Conservation (phyloP, 2,888 invertebrate genomes). For the Lysandra coridon region DNA sequence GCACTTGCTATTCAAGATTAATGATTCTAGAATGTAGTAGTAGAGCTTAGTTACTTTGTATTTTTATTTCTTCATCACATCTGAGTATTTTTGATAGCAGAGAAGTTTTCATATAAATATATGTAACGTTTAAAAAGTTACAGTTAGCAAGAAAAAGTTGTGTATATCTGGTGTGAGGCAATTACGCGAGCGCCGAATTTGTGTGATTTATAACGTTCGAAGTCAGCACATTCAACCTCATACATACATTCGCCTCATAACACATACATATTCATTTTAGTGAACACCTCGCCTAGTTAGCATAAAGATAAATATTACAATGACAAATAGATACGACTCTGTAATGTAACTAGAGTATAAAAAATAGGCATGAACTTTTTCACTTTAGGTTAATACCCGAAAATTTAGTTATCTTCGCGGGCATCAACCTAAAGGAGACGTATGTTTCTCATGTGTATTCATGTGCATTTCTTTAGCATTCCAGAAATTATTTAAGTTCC, state of each 20-base stretch:
- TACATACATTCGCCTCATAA: neutral
- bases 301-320: neutral
- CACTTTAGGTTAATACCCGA: too few species aligned
- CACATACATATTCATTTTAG: neutral
- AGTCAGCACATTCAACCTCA: conserved; percentile 16
- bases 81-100: neutral
- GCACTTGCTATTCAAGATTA: too few species aligned
- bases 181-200: conserved; percentile 1
- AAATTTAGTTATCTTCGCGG: too few species aligned
- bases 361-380: too few species aligned
- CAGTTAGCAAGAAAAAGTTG: neutral
- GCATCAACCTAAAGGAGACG: too few species aligned
- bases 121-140: neutral
- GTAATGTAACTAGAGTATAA: too few species aligned
- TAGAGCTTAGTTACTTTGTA: too few species aligned
- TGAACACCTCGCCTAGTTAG: conserved; percentile 14
- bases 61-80: too few species aligned
- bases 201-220: conserved; percentile 11
- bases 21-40: too few species aligned
- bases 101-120: neutral
- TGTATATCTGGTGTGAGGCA: conserved; percentile 7
- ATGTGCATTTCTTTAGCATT: too few species aligned
- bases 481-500: too few species aligned
- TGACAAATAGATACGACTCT: neutral
- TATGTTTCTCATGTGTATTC: too few species aligned